Evolutionary conservation across 1,140 invertebrate species (phyloP), one percentile per base, ranked within the genome.

Genomic region (Penaeus vannamei): DNA sequence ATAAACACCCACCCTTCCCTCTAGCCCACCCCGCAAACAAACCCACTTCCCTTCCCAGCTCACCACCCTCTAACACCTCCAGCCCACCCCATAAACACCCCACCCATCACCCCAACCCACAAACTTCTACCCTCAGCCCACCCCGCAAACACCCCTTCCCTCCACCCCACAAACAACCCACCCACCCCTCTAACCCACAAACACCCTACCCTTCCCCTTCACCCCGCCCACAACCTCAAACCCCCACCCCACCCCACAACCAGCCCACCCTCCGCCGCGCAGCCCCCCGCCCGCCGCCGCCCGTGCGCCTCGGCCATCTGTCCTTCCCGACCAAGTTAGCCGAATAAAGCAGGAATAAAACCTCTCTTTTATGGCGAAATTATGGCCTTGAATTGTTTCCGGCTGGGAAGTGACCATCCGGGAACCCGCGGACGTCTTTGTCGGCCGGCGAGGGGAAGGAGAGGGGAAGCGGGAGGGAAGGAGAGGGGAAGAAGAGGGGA

Each of bases 381-480:
- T 42, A 82, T 59, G 80, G 46, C 59, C 80, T 17, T 8, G 42
- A n/a, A 82, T 82, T 82, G 80, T 82, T 82, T 82, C 80, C 80
- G 80, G 80, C 80, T 20, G 36, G 10, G 19, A 59, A 82, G 80
- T 82, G 80, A 82, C 80, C 80, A 82, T 82, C 80, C 80, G 80
- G 42, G n/a, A 36, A 20, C 7, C 26, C 42, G 72, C 14, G 19
- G 53, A 59, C 10, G 23, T 29, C 19, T 46, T 29, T 64, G 29
- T 69, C 23, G 14, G 62, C 20, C 29, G 42, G 26, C n/a, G 5
- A 32, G 23, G 82, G 64, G 62, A 66, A 26, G 46, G 60, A 10
- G 7, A 62, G 62, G 32, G 29, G 26, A 36, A 59, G 46, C 60
- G 79, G 26, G 53, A 26, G n/a, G 53, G 80, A 61, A 4, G 29